phyloP scores from a whole-genome alignment of 2,113 vertebrate genomes.

The Peromyscus californicus region DNA sequence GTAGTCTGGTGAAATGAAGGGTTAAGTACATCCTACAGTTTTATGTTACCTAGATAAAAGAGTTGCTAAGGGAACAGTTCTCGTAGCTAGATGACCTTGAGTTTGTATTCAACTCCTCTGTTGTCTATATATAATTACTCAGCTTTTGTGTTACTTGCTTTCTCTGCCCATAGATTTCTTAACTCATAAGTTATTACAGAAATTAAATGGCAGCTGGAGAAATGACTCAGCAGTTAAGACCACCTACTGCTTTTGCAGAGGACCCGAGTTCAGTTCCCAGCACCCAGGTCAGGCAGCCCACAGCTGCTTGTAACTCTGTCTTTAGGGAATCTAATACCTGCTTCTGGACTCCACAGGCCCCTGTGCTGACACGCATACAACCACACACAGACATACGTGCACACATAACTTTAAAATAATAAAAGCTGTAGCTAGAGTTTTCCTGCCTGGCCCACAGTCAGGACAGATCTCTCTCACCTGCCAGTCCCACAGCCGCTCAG shows the following conservation, averaged over 20 bases:
- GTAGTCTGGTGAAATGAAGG: constrained; percentile 63
- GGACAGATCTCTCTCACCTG: too few relatives aligned
- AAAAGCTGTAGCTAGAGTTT: too few relatives aligned
- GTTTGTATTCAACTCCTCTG: constrained; percentile 17
- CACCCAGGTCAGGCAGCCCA: not conserved
- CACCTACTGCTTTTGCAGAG: not conserved
- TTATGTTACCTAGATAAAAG: constrained; percentile 10
- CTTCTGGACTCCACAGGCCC: not conserved
- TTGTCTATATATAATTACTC: not conserved
- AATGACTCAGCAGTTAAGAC: not conserved
- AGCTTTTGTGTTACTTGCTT: constrained; percentile 38
- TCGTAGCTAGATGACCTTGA: not conserved
- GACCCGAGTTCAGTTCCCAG: not conserved
- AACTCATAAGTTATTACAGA: not conserved
- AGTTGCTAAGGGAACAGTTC: not conserved
- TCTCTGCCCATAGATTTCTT: not conserved
- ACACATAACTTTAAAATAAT: not conserved
- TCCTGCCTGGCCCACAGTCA: too few relatives aligned
- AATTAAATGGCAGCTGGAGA: not conserved
- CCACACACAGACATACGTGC: not conserved
- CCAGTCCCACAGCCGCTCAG: too few relatives aligned
- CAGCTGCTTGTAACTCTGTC: not conserved
- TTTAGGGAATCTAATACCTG: not conserved
- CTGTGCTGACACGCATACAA: not conserved
- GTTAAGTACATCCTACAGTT: not conserved